Percentiles rank a stretch among this genome's conserved stretches.
Evolutionary conservation across 2,113 vertebrate species (phyloP).

Genomic region (Epinephelus cyanopodus): DNA sequence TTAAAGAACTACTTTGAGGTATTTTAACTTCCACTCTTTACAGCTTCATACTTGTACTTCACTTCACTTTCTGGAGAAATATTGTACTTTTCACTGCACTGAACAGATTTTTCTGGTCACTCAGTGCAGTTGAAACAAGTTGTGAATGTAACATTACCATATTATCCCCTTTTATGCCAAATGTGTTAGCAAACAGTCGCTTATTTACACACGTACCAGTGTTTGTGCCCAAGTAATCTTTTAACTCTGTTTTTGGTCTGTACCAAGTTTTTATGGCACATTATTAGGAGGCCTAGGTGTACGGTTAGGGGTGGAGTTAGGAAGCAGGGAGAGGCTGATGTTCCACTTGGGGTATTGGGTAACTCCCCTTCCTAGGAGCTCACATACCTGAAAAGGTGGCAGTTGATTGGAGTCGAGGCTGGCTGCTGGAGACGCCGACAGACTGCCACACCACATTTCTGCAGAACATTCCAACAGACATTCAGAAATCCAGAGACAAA

Average conservation of each 20-base stretch:
- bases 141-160: neutral
- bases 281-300: no score
- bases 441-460: no score
- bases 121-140: neutral
- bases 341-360: no score
- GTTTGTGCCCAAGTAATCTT: neutral
- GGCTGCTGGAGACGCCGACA: no score
- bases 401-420: no score
- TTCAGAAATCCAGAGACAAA: no score
- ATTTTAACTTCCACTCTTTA: neutral
- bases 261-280: no score
- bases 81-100: neutral
- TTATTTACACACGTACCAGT: neutral
- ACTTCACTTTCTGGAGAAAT: neutral
- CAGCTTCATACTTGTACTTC: neutral
- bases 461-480: no score
- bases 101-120: neutral
- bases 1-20: neutral
- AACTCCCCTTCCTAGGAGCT: no score
- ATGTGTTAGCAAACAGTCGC: neutral
- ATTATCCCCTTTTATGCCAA: neutral
- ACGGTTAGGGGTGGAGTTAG: no score
- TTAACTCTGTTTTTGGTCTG: neutral
- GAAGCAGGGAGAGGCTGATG: no score
- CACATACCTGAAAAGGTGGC: no score